Base-by-base conservation (phyloP, 2,113 vertebrate species). In the Pedetes capensis region DNA sequence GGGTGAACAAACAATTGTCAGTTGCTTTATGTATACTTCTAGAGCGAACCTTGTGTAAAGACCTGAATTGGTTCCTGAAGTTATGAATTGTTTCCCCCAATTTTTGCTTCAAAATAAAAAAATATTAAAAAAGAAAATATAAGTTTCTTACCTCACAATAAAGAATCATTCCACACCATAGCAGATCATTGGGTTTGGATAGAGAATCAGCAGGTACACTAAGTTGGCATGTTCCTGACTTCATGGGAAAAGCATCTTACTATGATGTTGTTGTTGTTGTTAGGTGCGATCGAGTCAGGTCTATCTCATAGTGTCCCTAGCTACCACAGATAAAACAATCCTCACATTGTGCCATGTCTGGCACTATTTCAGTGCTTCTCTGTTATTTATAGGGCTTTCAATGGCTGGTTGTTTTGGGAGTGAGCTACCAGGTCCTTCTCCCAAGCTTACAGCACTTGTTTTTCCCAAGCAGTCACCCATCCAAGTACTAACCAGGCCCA, bases 21-120 rank as follows among this genome's bases (percentile, higher is more conserved):
- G 81, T 97, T 97, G 87, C 71, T 96, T 98, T 97, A 97, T 96
- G 95, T 96, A 95, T 96, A 98, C 96, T 96, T 98, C 98, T 97
- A 97, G 97, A 96, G 96, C 97, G 97, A 97, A 97, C 59, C 89
- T 96, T 97, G 97, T 94, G 3, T 86, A 76, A 91, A 78, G 93
- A 95, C 95, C 93, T 51, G 63, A 96, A 95, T 89, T 92, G 93
- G 87, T 94, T 96, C 75, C 61, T 95, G 9, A 92, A 96, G 76
- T 42, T 87, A 66, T 61, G 87, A 5, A 93, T 97, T 95, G 71
- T 59, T 94, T 97, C 78, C 37, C 17, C 64, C 2, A 87, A n/a
- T 84, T 82, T 83, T 44, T 86, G 3, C 74, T 76, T 61, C 27
- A 83, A 53, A 93, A 97, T 97, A 82, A 94, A 96, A 91, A 86